Evolutionary conservation across 2,888 invertebrate species (phyloP).

Genomic region (Marronus borbonicus): DNA sequence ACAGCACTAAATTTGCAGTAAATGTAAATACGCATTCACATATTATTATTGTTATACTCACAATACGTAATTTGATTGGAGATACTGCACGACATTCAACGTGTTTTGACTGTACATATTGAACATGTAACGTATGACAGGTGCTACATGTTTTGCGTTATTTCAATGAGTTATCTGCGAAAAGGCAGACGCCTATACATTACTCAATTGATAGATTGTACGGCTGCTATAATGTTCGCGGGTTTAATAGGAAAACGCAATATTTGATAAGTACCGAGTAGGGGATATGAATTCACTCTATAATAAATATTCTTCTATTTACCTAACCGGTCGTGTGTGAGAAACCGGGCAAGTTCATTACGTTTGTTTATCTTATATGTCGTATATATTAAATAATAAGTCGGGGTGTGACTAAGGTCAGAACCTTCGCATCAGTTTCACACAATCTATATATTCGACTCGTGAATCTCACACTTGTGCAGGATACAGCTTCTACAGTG

Average conservation of each 20-base stretch:
- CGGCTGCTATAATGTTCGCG: not conserved
- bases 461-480: no score
- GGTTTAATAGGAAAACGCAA: slow-evolving; percentile 22
- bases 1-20: no score
- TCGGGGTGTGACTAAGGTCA: slow-evolving; percentile 9
- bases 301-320: slow-evolving; percentile 13
- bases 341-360: slow-evolving; percentile 9
- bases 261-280: not conserved
- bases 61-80: not conserved
- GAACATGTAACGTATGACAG: not conserved
- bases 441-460: not conserved
- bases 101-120: not conserved
- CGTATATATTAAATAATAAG: slow-evolving; percentile 6
- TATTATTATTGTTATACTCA: not conserved
- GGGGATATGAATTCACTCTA: slow-evolving; percentile 8
- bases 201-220: slow-evolving; percentile 3
- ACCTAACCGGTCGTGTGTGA: not conserved
- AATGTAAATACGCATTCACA: not conserved
- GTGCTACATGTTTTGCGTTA: not conserved
- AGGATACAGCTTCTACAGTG: no score
- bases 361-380: slow-evolving; percentile 23
- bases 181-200: not conserved
- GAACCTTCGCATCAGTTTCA: slow-evolving; percentile 4
- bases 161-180: slow-evolving; percentile 14
- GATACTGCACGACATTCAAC: not conserved